Conservation (phyloP, 2,113 vertebrate genomes). For the Grammomys dolichurus region DNA sequence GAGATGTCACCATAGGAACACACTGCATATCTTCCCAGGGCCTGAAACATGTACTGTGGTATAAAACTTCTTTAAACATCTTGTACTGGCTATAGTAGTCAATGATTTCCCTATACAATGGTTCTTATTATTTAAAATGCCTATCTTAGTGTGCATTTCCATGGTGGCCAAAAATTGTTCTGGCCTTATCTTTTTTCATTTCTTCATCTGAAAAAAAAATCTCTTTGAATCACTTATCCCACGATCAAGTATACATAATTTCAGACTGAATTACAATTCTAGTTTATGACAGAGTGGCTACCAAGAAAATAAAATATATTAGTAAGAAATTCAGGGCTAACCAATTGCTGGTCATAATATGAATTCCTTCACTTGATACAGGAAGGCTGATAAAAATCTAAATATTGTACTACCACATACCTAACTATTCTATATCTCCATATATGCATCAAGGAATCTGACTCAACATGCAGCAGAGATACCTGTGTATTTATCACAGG, state of each 20-base stretch:
- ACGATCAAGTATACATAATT: neutral
- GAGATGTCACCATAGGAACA: neutral
- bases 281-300: neutral
- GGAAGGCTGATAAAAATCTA: neutral
- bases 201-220: neutral
- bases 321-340: neutral
- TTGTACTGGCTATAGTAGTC: neutral
- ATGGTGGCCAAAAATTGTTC: neutral
- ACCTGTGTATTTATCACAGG: neutral
- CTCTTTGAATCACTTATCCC: neutral
- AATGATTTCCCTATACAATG: neutral
- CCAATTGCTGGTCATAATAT: neutral
- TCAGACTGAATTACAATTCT: neutral
- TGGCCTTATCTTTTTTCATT: neutral
- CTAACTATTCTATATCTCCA: neutral
- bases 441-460: neutral
- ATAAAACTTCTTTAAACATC: neutral
- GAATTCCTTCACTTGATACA: neutral
- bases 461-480: neutral
- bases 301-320: neutral
- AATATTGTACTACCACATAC: neutral
- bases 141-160: neutral
- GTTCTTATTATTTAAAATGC: neutral
- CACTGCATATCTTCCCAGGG: neutral
- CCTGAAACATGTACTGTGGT: neutral